phyloP scores from a whole-genome alignment of 2,888 invertebrate genomes.

The Sphaerophoria rueppellii region DNA sequence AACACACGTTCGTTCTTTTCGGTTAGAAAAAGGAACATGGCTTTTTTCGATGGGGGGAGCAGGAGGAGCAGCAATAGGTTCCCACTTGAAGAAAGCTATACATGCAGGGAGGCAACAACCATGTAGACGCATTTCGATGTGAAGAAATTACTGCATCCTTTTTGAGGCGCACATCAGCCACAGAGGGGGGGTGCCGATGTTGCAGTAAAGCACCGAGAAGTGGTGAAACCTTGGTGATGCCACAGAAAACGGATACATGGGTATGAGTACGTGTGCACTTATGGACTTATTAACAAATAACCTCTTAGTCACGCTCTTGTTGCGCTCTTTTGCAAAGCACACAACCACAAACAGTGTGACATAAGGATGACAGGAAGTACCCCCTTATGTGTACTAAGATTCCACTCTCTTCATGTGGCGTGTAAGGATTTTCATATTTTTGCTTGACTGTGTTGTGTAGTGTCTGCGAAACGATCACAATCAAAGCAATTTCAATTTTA shows the following conservation, averaged over 20 bases:
- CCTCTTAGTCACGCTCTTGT: conserved; percentile 73
- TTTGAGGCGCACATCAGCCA: too few species aligned
- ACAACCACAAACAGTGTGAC: neutral
- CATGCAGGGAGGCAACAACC: conserved; percentile 11
- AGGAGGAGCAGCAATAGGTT: neutral
- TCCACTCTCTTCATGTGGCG: neutral
- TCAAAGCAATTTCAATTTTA: conserved; percentile 66
- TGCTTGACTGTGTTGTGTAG: conserved; percentile 30
- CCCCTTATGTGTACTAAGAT: neutral
- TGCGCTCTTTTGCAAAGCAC: conserved; percentile 27
- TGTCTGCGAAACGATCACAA: conserved; percentile 47
- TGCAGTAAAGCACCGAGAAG: neutral
- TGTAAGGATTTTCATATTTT: conserved; percentile 35
- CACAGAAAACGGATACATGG: conserved; percentile 43
- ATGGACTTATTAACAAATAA: conserved; percentile 71
- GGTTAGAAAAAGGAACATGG: conserved; percentile 49
- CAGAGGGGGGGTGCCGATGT: conserved; percentile 25
- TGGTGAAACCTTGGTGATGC: conserved; percentile 59
- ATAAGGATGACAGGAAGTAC: neutral
- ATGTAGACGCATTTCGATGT: conserved; percentile 62
- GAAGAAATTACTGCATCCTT: conserved; percentile 61
- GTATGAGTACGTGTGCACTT: conserved; percentile 50
- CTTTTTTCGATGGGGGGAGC: neutral
- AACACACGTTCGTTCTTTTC: conserved; percentile 41
- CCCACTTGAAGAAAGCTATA: neutral